Percentiles rank a stretch among this genome's conserved stretches.
These are phyloP conservation scores for Lepidocyrtoides sp. DNA, from an alignment of 2,888 invertebrate species.

Conservation along the genomic window DNA sequence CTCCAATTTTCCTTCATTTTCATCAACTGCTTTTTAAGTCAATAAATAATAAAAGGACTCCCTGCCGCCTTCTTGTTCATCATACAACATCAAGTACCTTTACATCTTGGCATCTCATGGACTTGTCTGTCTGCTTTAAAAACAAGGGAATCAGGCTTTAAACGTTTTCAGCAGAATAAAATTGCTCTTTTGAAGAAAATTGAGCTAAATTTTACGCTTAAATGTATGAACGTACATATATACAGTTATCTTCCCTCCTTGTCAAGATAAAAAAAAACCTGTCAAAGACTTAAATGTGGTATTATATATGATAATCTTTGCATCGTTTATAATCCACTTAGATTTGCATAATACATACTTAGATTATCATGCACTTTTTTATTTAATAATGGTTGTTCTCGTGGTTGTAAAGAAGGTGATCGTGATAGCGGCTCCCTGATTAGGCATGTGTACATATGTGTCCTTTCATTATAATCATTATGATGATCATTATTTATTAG, in stretches of 20 bases:
- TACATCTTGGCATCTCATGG: too few relatives aligned
- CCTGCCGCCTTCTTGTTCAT: background rate
- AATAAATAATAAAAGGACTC: background rate
- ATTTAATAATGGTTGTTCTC: constrained; percentile 31
- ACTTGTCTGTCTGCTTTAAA: background rate
- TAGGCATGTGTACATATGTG: background rate
- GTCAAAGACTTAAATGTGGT: constrained; percentile 40
- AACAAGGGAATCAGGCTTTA: background rate
- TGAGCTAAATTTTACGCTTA: background rate
- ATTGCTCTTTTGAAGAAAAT: background rate
- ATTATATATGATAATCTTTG: background rate
- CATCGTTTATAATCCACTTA: constrained; percentile 13
- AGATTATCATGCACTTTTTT: constrained; percentile 6
- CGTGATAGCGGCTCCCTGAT: constrained; percentile 35
- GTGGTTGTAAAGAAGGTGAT: constrained; percentile 21
- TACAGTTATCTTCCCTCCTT: too few relatives aligned
- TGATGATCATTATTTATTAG: constrained; percentile 17
- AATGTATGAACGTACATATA: background rate
- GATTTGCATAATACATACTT: background rate
- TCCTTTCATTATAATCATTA: constrained; percentile 27
- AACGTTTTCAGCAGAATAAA: background rate
- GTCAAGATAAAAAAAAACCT: constrained; percentile 22
- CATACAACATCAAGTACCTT: background rate
- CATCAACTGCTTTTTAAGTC: background rate
- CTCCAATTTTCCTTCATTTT: constrained; percentile 30